Base-by-base conservation (phyloP, 2,113 vertebrate species). In the Sorex fumeus region DNA sequence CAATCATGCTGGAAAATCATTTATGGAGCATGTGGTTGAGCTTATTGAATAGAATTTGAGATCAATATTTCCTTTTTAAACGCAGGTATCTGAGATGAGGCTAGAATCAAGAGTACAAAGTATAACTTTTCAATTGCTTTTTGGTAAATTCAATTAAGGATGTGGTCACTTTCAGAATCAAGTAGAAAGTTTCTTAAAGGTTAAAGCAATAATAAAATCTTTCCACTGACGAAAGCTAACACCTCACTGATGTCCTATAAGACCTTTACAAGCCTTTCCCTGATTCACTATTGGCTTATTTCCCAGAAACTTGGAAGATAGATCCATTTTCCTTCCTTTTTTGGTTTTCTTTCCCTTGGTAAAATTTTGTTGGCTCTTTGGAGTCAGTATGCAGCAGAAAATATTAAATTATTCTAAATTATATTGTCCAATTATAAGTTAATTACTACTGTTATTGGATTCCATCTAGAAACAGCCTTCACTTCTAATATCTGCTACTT, bases 261-360 rank as follows among this genome's bases (percentile, higher is more conserved):
- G 64, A 60, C 83, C 64, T 84, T 32, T 87, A 36, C 53, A 18
- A 66, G 71, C 67, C 67, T 83, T 76, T 57, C 43, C 82, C 93
- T 87, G 60, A 84, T 47, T 86, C 87, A 18, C 64, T 81, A 62
- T 32, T 89, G 90, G 50, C 92, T 84, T 27, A 25, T 74, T 89
- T 93, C 93, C 94, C 70, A 84, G 70, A n/a, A 77, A 40, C n/a
- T 89, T 64, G 66, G 85, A 94, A 82, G n/a, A 36, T 45, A n/a
- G 0, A 64, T 76, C 82, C 79, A 75, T 82, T 91, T 87, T 80
- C 40, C 57, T 81, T 93, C 32, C 74, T 92, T 91, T 77, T 30
- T 13, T 34, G 19, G 8, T 11, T 85, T 27, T 64, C 25, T 43
- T 72, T 15, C 23, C 1, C 57, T 43, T n/a, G 9, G 0, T 67